Evolutionary conservation across 1,140 invertebrate species (phyloP).

Genomic region (Adelges cooleyi): DNA sequence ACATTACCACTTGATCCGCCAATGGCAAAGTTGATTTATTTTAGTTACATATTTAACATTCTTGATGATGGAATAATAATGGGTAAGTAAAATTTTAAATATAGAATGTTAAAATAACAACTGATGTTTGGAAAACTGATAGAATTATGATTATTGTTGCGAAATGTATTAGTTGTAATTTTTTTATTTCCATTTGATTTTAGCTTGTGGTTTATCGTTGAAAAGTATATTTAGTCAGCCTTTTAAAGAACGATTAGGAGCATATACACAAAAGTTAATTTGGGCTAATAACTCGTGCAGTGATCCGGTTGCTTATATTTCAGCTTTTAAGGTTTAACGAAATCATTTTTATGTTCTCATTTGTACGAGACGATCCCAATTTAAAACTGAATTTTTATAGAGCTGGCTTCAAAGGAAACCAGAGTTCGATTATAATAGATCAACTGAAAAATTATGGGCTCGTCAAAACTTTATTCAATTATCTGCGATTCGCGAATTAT

Average conservation of each 20-base stretch:
- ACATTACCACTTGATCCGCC: constrained; percentile 69
- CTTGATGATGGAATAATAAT: constrained; percentile 79
- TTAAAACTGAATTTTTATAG: constrained; percentile 2
- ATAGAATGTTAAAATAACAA: too few species aligned
- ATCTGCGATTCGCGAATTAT: constrained; percentile 57
- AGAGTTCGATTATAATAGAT: constrained; percentile 13
- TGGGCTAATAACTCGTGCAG: constrained; percentile 74
- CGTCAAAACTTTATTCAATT: constrained; percentile 57
- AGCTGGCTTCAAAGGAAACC: constrained; percentile 38
- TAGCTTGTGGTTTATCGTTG: constrained; percentile 64
- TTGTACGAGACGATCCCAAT: too few species aligned
- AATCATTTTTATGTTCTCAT: too few species aligned
- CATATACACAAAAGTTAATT: constrained; percentile 63
- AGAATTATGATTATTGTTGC: too few species aligned
- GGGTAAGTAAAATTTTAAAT: too few species aligned
- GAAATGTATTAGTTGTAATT: constrained; percentile 21
- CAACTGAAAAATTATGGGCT: constrained; percentile 56
- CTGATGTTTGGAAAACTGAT: too few species aligned
- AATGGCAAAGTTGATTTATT: constrained; percentile 69
- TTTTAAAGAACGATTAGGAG: constrained; percentile 55
- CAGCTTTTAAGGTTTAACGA: not conserved
- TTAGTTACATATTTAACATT: constrained; percentile 78
- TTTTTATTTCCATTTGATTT: constrained; percentile 37
- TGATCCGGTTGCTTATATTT: constrained; percentile 67
- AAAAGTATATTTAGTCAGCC: constrained; percentile 69